Percentiles rank a stretch among this genome's conserved stretches.
phyloP scores from a whole-genome alignment of 2,797 vertebrate species.

The Pipistrellus nathusii region DNA sequence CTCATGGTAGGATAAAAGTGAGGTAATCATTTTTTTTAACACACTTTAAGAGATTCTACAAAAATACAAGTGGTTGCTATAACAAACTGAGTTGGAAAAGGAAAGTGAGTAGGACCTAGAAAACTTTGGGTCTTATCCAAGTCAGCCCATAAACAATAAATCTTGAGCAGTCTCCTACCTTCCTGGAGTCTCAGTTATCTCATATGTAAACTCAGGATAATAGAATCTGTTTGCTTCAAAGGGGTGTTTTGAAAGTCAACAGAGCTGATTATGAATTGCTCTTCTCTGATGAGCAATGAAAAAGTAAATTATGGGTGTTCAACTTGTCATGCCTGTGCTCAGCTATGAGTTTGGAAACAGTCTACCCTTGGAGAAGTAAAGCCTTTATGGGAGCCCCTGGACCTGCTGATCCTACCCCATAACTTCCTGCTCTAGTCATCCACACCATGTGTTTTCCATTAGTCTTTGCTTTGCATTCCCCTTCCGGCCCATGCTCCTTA shows the following conservation, averaged over 20 bases:
- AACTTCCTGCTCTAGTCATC: slow-evolving; percentile 58
- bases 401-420: neutral
- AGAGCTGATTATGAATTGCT: slow-evolving; percentile 65
- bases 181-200: slow-evolving; percentile 41
- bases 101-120: neutral
- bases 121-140: slow-evolving; percentile 65
- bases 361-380: slow-evolving; percentile 44
- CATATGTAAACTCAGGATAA: slow-evolving; percentile 48
- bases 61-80: slow-evolving; percentile 62
- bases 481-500: slow-evolving; percentile 22
- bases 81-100: slow-evolving; percentile 49
- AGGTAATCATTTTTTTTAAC: neutral
- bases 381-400: slow-evolving; percentile 35
- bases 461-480: slow-evolving; percentile 27
- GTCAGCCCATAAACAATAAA: slow-evolving; percentile 54
- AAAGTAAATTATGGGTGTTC: slow-evolving; percentile 38
- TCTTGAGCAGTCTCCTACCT: slow-evolving; percentile 53
- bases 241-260: slow-evolving; percentile 51
- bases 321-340: neutral
- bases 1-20: slow-evolving; percentile 28
- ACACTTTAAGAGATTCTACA: slow-evolving; percentile 40
- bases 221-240: slow-evolving; percentile 65
- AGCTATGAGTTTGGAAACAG: slow-evolving; percentile 54
- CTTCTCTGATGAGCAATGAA: slow-evolving; percentile 62
- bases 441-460: slow-evolving; percentile 71